phyloP scores from a whole-genome alignment of 2,113 vertebrate species.

The Perccottus glenii region DNA sequence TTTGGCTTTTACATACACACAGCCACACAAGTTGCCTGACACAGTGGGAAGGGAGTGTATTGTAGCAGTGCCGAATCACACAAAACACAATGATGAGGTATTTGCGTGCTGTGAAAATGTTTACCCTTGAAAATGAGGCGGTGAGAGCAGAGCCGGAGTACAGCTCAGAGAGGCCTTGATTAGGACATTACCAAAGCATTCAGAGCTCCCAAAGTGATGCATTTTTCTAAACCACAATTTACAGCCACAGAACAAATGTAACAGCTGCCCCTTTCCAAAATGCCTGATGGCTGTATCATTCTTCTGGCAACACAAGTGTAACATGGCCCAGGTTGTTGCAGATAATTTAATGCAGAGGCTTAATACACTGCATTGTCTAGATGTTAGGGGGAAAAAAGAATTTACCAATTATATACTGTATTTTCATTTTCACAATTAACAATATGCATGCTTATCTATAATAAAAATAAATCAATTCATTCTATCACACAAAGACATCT shows the following conservation, averaged over 20 bases:
- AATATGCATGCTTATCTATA: too few relatives aligned
- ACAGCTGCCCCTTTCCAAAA: conserved; percentile 68
- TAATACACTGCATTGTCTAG: conserved; percentile 16
- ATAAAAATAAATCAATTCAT: too few relatives aligned
- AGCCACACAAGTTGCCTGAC: conserved; percentile 20
- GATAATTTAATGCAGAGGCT: conserved; percentile 35
- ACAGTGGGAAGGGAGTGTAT: conserved; percentile 27
- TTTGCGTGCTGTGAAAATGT: conserved; percentile 73
- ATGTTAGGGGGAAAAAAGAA: conserved; percentile 8
- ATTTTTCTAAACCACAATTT: conserved; percentile 69
- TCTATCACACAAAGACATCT: conserved; percentile 6
- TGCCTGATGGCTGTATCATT: conserved; percentile 61
- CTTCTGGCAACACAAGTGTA: conserved; percentile 45
- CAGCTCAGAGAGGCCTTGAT: conserved; percentile 61
- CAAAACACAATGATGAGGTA: conserved; percentile 60
- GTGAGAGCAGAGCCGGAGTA: conserved; percentile 50
- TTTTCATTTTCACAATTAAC: too few relatives aligned
- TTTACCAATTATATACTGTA: too few relatives aligned
- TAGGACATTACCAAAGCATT: conserved; percentile 70
- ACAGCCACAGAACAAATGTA: conserved; percentile 62
- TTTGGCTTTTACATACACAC: conserved; percentile 23
- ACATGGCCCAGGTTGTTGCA: conserved; percentile 58
- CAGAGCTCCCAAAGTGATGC: conserved; percentile 60
- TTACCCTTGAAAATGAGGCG: conserved; percentile 71
- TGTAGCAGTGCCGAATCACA: conserved; percentile 37